Base-by-base conservation (phyloP, 2,888 invertebrate species). In the Pollenia griseotomentosa region DNA sequence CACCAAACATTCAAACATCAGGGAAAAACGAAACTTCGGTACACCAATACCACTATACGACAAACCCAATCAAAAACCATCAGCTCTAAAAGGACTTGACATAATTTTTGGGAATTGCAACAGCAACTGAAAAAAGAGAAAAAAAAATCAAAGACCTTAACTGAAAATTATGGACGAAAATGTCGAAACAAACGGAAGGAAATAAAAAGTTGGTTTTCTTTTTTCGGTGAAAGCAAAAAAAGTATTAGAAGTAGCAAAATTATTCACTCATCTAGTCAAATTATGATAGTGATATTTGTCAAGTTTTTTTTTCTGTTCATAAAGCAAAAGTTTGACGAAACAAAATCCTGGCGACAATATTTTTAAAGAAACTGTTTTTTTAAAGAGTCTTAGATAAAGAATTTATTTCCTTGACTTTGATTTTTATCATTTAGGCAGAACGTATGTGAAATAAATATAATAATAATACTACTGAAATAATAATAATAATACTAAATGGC, bases 241-340 rank as follows among this genome's bases (percentile, higher is more conserved):
- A 19, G 53, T 40, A 42, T 19, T 10, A 42, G 44, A 11, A 11
- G 16, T 19, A 19, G 16, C 14, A 19, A 19, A 65, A 46, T 65
- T 48, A 61, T 73, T 46, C 33, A 33, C 55, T 66, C 55, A 65
- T 57, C 53, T 42, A 16, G 55, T 55, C 44, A 55, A 78, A 55
- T 66, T 78, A 55, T 55, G 66, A 66, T 14, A 78, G 66, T 40
- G 66, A 66, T 78, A 46, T 44, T 66, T 78, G 66, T 55, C 19
- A 77, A 33, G 33, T 33, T 33, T 16, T 57, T 57, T 63, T 16
- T 19, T 42, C 40, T 44, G 11, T 33, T 75, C 19, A 19, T n/a
- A 44, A 53, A 12, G 53, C 14, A 23, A 77, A 83, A 81, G 74
- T 53, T 78, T 61, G 40, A 73, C 68, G 33, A 55, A 68, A 40